Evolutionary conservation across 2,797 vertebrate genomes (phyloP).

Genomic region (Artibeus jamaicensis): DNA sequence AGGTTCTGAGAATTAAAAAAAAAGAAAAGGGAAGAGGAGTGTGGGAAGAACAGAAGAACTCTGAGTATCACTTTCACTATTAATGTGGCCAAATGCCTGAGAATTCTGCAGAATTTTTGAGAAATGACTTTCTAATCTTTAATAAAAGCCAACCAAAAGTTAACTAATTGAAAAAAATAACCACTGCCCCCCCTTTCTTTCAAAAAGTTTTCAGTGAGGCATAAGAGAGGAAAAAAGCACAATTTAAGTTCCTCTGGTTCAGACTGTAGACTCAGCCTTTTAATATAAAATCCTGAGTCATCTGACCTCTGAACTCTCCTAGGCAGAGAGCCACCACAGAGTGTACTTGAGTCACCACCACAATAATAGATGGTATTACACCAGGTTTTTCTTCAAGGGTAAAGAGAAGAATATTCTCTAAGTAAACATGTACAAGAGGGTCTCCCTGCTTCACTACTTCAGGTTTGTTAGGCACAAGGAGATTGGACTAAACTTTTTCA

Average conservation of each 20-base stretch:
- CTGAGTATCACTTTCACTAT: slow-evolving; percentile 32
- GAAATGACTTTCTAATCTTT: slow-evolving; percentile 54
- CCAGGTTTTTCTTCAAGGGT: not conserved
- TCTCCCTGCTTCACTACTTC: not conserved
- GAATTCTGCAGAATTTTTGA: slow-evolving; percentile 76
- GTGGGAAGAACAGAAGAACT: not conserved
- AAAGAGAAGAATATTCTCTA: not conserved
- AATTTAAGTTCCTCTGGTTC: slow-evolving; percentile 20
- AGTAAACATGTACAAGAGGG: not conserved
- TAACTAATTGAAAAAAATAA: slow-evolving; percentile 25
- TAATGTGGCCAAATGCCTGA: slow-evolving; percentile 49
- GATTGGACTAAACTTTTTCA: not conserved
- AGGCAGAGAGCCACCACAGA: slow-evolving; percentile 16
- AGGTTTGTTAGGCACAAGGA: not conserved
- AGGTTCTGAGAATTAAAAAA: slow-evolving; percentile 53
- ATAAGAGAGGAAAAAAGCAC: slow-evolving; percentile 14
- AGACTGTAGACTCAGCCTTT: slow-evolving; percentile 70
- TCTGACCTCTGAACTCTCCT: slow-evolving; percentile 55
- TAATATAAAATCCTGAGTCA: slow-evolving; percentile 66
- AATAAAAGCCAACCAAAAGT: slow-evolving; percentile 36
- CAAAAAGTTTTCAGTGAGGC: slow-evolving; percentile 68
- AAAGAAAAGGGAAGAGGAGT: not conserved
- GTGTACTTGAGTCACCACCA: slow-evolving; percentile 25
- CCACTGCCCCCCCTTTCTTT: not conserved
- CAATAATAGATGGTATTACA: not conserved